Conservation (phyloP, 2,888 invertebrate species). For the Neuroscelio doddi region DNA sequence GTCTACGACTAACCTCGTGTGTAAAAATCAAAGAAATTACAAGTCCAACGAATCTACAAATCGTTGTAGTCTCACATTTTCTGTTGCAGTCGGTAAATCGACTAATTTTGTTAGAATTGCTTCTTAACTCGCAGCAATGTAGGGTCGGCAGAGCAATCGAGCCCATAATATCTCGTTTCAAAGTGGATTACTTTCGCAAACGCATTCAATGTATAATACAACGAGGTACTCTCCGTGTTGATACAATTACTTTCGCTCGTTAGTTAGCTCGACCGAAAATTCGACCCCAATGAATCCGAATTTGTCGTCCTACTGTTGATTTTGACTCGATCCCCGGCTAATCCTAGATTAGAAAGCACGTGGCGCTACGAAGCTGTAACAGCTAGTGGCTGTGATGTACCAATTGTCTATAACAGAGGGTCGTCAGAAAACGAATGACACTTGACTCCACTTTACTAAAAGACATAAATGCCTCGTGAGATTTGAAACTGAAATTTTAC, state of each 20-base stretch:
- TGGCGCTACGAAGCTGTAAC: conserved; percentile 38
- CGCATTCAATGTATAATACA: conserved; percentile 28
- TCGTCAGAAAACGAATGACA: conserved; percentile 58
- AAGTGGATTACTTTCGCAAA: conserved; percentile 14
- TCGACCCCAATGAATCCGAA: conserved; percentile 44
- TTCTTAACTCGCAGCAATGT: conserved; percentile 25
- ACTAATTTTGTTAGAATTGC: conserved; percentile 31
- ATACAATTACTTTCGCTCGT: conserved; percentile 49
- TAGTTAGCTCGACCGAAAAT: conserved; percentile 43
- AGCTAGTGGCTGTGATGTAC: conserved; percentile 30
- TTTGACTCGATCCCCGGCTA: conserved; percentile 49
- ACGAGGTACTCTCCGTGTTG: conserved; percentile 33
- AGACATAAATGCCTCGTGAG: conserved; percentile 15
- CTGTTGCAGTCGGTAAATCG: neutral
- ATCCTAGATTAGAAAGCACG: conserved; percentile 55
- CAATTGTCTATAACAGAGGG: conserved; percentile 48
- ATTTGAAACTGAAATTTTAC: conserved; percentile 2
- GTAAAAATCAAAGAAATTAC: too few species aligned
- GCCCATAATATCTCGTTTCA: conserved; percentile 23
- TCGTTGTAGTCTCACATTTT: too few species aligned
- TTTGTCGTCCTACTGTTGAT: conserved; percentile 51
- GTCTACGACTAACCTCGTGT: too few species aligned
- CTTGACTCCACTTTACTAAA: conserved; percentile 61
- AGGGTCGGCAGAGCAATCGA: conserved; percentile 12
- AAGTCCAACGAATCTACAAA: too few species aligned